A percentile compares a stretch with the other conserved stretches of the same genome.
phyloP scores from a whole-genome alignment of 2,113 vertebrate genomes.

The Aepyceros melampus region DNA sequence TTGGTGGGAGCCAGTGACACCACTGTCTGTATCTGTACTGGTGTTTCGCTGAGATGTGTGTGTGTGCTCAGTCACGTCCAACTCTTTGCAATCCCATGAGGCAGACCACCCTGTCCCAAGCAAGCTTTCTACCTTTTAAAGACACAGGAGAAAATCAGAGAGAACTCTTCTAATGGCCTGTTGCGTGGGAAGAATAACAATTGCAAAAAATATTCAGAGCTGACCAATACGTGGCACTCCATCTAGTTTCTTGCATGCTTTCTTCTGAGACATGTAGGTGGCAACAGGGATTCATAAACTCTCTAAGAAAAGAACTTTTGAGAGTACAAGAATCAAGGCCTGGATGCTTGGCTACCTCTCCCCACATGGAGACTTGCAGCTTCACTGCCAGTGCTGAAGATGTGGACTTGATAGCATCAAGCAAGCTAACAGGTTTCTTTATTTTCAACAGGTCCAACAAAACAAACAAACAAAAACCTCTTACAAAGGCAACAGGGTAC shows the following conservation, averaged over 20 bases:
- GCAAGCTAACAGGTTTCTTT: background rate
- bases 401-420: background rate
- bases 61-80: background rate
- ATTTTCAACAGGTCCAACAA: background rate
- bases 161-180: background rate
- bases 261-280: background rate
- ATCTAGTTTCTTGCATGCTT: background rate
- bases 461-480: background rate
- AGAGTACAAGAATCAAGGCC: background rate
- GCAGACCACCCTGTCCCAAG: background rate
- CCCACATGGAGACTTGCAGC: background rate
- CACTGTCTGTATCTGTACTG: background rate
- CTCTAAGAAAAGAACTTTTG: background rate
- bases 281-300: background rate
- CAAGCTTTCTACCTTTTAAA: slow-evolving; percentile 1
- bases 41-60: background rate
- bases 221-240: background rate
- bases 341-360: background rate
- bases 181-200: background rate
- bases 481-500: background rate
- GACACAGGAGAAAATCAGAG: slow-evolving; percentile 1
- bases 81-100: background rate
- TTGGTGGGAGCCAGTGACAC: background rate
- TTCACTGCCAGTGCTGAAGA: background rate
- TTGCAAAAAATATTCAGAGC: background rate